Percentiles rank a stretch among this genome's conserved stretches.
Conservation (phyloP, 2,797 vertebrate species). For the Nothura maculosa region DNA sequence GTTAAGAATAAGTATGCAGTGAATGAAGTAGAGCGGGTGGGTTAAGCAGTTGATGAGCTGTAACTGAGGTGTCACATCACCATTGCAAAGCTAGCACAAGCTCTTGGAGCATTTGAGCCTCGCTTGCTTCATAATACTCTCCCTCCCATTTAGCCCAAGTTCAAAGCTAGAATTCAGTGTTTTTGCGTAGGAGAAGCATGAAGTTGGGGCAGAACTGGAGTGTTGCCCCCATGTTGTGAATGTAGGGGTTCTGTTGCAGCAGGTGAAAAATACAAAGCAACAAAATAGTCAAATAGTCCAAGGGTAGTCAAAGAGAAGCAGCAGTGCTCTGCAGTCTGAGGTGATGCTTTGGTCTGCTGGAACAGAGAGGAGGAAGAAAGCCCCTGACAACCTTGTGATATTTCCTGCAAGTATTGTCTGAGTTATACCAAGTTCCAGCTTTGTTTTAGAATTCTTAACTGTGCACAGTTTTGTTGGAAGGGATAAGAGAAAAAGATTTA, state of each 20-base stretch:
- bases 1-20: neutral
- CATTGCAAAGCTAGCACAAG: neutral
- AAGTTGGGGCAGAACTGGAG: neutral
- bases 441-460: neutral
- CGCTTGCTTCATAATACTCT: neutral
- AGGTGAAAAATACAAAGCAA: neutral
- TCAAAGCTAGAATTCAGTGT: neutral
- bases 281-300: neutral
- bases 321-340: neutral
- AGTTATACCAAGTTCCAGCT: neutral
- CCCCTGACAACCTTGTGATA: neutral
- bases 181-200: neutral
- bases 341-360: neutral
- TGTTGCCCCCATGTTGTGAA: accelerated
- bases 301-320: neutral
- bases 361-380: neutral
- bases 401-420: neutral
- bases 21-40: neutral
- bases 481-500: neutral
- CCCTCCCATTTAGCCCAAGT: neutral
- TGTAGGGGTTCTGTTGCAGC: accelerated
- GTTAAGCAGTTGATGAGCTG: neutral
- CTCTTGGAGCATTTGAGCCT: neutral
- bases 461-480: neutral
- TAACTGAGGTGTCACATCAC: neutral